phyloP scores from a whole-genome alignment of 2,113 vertebrate species.

The Cardinalis cardinalis region DNA sequence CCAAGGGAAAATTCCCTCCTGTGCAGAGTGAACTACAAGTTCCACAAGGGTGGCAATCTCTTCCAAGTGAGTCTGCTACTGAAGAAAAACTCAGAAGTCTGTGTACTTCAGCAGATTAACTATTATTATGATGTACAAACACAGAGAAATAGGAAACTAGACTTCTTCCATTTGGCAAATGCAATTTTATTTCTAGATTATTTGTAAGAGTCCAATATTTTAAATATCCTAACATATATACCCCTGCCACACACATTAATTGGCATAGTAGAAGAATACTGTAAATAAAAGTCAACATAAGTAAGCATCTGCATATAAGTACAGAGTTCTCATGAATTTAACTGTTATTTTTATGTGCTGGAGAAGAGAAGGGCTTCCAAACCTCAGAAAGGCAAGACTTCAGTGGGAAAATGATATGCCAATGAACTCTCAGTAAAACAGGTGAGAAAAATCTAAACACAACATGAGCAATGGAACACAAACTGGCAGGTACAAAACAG shows the following conservation, averaged over 20 bases:
- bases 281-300: background rate
- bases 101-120: background rate
- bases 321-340: background rate
- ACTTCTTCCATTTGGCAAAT: slow-evolving; percentile 27
- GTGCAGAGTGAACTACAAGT: background rate
- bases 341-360: background rate
- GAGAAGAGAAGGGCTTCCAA: background rate
- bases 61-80: background rate
- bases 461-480: background rate
- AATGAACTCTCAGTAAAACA: background rate
- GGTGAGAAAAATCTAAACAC: background rate
- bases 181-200: slow-evolving; percentile 47
- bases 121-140: background rate
- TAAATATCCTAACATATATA: background rate
- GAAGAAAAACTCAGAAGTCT: background rate
- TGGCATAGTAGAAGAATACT: slow-evolving; percentile 5
- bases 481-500: background rate
- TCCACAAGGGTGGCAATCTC: background rate
- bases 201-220: background rate
- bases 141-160: background rate
- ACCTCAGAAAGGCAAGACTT: background rate
- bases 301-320: background rate
- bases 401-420: background rate
- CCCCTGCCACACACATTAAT: background rate
- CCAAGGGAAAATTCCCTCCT: background rate